Conservation (phyloP, 2,797 vertebrate genomes). For the Tauraco hartlaubi region DNA sequence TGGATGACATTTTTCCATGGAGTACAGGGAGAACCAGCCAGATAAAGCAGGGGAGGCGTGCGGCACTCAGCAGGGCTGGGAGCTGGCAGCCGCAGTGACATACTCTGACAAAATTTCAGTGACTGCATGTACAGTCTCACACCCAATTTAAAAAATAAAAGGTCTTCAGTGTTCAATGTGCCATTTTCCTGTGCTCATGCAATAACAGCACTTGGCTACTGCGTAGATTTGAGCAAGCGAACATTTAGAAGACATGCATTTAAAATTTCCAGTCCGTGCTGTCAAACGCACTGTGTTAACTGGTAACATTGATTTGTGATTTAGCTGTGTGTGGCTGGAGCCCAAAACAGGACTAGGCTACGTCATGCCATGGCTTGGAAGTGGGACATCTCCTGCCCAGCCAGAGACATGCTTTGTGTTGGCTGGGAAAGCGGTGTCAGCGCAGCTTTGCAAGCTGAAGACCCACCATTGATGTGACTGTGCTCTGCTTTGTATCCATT, state of each 20-base stretch:
- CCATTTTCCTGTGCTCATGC: background rate
- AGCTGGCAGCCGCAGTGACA: background rate
- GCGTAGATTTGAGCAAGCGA: background rate
- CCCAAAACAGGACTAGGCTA: background rate
- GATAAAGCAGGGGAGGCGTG: accelerated
- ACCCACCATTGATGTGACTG: background rate
- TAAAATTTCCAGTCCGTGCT: background rate
- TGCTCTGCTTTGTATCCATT: background rate
- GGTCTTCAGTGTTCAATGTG: background rate
- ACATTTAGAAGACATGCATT: background rate
- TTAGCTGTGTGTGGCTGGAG: background rate
- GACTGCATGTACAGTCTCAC: background rate
- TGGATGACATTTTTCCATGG: background rate
- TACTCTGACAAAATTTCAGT: background rate
- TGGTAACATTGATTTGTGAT: background rate
- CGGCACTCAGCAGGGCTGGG: background rate
- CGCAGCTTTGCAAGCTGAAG: background rate
- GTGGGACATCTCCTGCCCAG: background rate
- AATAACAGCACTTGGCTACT: background rate
- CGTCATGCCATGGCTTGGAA: background rate
- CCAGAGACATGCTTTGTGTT: background rate
- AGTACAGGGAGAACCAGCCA: background rate
- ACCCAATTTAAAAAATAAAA: background rate
- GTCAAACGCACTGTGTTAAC: background rate
- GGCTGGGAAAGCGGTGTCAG: background rate